phyloP scores from a whole-genome alignment of 2,888 invertebrate species.

The Hirtodrosophila histrioides region DNA sequence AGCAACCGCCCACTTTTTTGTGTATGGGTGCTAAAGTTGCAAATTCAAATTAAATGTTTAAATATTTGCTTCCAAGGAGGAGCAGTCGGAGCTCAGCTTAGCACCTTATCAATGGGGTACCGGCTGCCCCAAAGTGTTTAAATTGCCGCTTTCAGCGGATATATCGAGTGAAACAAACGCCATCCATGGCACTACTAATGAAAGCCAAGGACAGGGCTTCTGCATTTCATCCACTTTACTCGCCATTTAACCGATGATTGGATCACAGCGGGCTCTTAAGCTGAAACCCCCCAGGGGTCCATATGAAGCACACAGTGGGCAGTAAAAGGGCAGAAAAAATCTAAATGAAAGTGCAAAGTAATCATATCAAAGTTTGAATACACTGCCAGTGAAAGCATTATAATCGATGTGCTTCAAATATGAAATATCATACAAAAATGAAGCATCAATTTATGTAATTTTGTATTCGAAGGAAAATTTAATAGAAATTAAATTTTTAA shows the following conservation, averaged over 20 bases:
- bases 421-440: too few species aligned
- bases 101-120: conserved; percentile 31
- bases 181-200: conserved; percentile 60
- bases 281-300: conserved; percentile 11
- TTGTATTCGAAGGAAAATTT: too few species aligned
- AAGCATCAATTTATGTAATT: too few species aligned
- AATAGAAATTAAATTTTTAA: too few species aligned
- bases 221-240: conserved; percentile 62
- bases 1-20: background rate
- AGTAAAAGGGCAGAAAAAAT: conserved; percentile 40
- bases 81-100: conserved; percentile 3
- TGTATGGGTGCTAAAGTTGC: conserved; percentile 30
- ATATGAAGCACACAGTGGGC: conserved; percentile 28
- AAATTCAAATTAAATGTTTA: conserved; percentile 66
- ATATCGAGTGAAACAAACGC: conserved; percentile 56
- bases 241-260: conserved; percentile 78
- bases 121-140: conserved; percentile 54
- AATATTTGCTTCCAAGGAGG: conserved; percentile 54
- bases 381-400: conserved; percentile 1
- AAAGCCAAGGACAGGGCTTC: conserved; percentile 46
- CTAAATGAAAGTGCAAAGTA: conserved; percentile 6
- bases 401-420: too few species aligned
- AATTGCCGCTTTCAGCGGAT: conserved; percentile 66
- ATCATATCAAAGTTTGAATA: background rate
- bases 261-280: conserved; percentile 55